Percentiles rank a stretch among this genome's conserved stretches.
phyloP scores from a whole-genome alignment of 2,797 vertebrate genomes.

The Dallia pectoralis region DNA sequence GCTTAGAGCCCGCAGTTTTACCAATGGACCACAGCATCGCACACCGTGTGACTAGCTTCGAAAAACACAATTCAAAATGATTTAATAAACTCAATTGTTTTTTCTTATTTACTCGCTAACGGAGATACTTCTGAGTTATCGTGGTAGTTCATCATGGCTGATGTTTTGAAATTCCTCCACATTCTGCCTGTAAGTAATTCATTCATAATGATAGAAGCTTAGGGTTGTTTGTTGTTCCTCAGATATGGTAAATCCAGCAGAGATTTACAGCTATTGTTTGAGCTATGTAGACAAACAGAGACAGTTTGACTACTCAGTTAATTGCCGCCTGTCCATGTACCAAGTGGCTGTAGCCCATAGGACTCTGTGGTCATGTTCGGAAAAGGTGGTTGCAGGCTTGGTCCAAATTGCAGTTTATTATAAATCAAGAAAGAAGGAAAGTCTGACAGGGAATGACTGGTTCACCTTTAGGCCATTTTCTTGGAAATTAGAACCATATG shows the following conservation, averaged over 20 bases:
- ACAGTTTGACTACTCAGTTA: neutral
- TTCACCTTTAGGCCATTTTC: slow-evolving; percentile 43
- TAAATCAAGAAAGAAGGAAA: slow-evolving; percentile 32
- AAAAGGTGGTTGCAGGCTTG: slow-evolving; percentile 9
- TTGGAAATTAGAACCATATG: slow-evolving; percentile 65
- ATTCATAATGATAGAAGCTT: slow-evolving; percentile 4
- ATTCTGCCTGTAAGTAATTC: neutral
- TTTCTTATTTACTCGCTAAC: neutral
- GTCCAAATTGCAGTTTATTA: slow-evolving; percentile 22
- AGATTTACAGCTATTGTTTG: slow-evolving; percentile 30
- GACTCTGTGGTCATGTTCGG: slow-evolving; percentile 14
- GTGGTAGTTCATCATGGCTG: neutral
- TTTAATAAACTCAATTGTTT: neutral
- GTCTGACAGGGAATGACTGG: slow-evolving; percentile 26
- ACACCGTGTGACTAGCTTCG: no score
- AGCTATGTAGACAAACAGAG: slow-evolving; percentile 12
- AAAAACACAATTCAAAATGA: no score
- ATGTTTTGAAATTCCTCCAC: neutral
- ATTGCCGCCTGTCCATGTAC: neutral
- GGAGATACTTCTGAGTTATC: neutral
- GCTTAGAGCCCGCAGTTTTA: no score
- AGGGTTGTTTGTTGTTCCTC: slow-evolving; percentile 7
- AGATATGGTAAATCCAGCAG: slow-evolving; percentile 16
- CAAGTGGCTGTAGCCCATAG: slow-evolving; percentile 19
- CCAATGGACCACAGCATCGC: no score